A percentile compares a stretch with the other conserved stretches of the same genome.
Conservation (phyloP, 37 sponge, comb jelly and placozoan genomes). For the Oopsacas minuta region DNA sequence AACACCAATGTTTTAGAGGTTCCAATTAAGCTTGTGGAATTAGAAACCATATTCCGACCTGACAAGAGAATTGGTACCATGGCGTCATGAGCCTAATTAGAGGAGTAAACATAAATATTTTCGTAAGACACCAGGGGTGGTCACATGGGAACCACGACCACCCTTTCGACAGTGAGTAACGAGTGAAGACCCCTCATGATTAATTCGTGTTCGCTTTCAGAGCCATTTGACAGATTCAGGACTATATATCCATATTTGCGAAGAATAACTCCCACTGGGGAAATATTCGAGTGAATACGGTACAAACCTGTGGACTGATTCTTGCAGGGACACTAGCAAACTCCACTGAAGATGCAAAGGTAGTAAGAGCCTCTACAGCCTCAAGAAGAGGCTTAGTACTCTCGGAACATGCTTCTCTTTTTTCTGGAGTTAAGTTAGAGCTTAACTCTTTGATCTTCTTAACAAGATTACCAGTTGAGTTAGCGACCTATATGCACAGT, state of each 20-base stretch:
- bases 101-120: no score
- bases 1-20: conserved; percentile 71
- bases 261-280: no score
- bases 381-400: conserved; percentile 78
- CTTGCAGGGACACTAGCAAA: conserved; percentile 81
- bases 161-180: no score
- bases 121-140: no score
- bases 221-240: no score
- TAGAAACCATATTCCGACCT: conserved; percentile 56
- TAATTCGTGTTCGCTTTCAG: no score
- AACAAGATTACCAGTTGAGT: conserved; percentile 66
- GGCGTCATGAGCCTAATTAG: conserved; percentile 32
- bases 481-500: conserved; percentile 36
- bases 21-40: conserved; percentile 52
- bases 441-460: conserved; percentile 77
- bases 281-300: no score
- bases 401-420: conserved; percentile 64
- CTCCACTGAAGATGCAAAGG: conserved; percentile 88
- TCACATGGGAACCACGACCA: no score
- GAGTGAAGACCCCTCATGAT: no score
- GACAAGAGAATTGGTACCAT: conserved; percentile 33
- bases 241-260: no score
- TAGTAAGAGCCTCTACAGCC: conserved; percentile 82
- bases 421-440: conserved; percentile 49
- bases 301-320: conserved; percentile 69